Evolutionary conservation across 2,113 vertebrate genomes (phyloP).

Genomic region (Callithrix jacchus): DNA sequence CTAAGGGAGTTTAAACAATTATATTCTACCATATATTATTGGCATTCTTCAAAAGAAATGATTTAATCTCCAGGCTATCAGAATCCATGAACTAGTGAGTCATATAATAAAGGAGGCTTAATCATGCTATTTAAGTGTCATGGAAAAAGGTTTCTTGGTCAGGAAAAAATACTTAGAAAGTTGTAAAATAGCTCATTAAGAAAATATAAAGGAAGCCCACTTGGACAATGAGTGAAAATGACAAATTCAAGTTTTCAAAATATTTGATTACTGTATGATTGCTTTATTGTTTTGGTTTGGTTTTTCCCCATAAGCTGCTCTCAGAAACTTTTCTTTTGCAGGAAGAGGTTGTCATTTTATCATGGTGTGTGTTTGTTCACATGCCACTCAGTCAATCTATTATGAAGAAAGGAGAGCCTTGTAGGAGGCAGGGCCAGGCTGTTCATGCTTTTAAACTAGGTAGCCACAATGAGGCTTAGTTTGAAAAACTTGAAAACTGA

Average conservation of each 20-base stretch:
- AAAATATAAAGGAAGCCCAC: slow-evolving; percentile 51
- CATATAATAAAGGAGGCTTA: neutral
- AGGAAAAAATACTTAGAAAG: neutral
- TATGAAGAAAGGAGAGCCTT: neutral
- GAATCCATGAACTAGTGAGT: neutral
- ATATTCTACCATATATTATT: neutral
- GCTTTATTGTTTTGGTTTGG: neutral
- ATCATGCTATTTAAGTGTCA: neutral
- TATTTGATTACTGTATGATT: slow-evolving; percentile 32
- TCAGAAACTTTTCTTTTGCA: neutral
- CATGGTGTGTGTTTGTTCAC: neutral
- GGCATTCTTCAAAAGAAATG: neutral
- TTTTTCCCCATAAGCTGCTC: neutral
- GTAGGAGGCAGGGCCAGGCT: neutral
- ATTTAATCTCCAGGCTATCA: neutral
- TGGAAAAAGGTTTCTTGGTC: neutral
- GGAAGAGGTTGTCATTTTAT: neutral
- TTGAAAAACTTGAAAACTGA: slow-evolving; percentile 28
- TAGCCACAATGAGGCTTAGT: neutral
- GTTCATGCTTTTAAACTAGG: neutral
- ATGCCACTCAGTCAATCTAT: neutral
- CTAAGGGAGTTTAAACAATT: neutral
- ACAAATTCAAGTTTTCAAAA: slow-evolving; percentile 26
- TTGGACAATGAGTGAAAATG: slow-evolving; percentile 39
- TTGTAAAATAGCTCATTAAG: neutral